phyloP scores from a whole-genome alignment of 2,888 invertebrate species.

The Glaucopsyche alexis region DNA sequence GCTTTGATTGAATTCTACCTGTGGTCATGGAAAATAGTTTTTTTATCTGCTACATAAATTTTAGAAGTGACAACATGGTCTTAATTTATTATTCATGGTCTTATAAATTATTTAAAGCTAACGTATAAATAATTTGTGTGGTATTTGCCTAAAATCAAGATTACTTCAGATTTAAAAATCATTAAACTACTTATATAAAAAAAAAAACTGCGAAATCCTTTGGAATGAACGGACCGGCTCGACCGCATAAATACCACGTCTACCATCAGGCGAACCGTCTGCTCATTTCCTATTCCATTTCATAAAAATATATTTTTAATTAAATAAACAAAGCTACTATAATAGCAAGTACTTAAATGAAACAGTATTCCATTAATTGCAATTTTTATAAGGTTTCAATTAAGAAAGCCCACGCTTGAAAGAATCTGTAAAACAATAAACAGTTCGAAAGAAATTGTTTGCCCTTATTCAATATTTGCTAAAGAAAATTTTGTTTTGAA shows the following conservation, averaged over 20 bases:
- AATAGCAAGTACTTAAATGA: neutral
- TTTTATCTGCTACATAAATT: neutral
- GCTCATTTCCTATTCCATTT: neutral
- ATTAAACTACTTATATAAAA: no score
- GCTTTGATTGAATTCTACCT: conserved; percentile 22
- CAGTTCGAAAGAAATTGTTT: conserved; percentile 25
- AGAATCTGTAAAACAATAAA: conserved; percentile 30
- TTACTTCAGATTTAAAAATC: no score
- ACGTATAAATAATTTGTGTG: no score
- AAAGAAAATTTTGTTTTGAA: conserved; percentile 31
- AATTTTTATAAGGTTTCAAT: conserved; percentile 15
- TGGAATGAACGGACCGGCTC: no score
- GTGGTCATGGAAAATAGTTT: neutral
- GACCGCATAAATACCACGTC: no score
- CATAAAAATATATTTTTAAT: neutral
- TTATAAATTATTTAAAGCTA: no score
- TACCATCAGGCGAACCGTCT: no score
- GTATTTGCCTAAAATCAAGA: neutral
- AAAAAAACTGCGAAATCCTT: no score
- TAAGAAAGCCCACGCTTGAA: conserved; percentile 22
- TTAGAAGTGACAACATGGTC: neutral
- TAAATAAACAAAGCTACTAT: neutral
- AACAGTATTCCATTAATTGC: neutral
- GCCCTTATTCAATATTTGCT: conserved; percentile 30
- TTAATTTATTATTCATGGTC: no score